These are phyloP conservation scores for Epiblema foenella DNA, from an alignment of 2,888 invertebrate genomes.

Conservation along the genomic window DNA sequence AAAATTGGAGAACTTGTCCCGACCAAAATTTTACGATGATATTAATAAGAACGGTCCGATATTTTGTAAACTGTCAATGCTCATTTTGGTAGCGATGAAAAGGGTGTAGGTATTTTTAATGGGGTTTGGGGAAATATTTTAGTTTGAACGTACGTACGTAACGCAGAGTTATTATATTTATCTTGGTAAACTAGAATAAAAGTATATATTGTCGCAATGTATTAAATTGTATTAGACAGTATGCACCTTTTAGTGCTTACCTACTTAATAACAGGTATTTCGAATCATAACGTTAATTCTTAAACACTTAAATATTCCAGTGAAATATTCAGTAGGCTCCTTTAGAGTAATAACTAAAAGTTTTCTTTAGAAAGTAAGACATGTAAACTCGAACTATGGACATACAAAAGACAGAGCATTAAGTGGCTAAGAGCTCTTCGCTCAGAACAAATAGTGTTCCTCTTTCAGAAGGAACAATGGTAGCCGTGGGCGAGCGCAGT, in stretches of 20 bases:
- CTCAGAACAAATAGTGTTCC: slow-evolving; percentile 55
- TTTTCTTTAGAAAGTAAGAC: slow-evolving; percentile 19
- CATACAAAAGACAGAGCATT: slow-evolving; percentile 39
- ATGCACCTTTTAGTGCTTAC: too few relatives aligned
- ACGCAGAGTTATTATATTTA: too few relatives aligned
- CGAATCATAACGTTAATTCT: too few relatives aligned
- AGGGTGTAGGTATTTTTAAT: slow-evolving; percentile 13
- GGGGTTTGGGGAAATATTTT: neutral
- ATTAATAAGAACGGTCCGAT: slow-evolving; percentile 30
- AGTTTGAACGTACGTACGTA: neutral
- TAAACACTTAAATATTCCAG: too few relatives aligned
- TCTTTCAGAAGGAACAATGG: slow-evolving; percentile 54
- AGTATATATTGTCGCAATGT: too few relatives aligned
- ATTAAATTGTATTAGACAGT: too few relatives aligned
- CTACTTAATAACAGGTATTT: too few relatives aligned
- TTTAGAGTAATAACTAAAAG: neutral
- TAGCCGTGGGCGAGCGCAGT: slow-evolving; percentile 48
- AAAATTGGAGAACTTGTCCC: neutral
- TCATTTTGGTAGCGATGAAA: slow-evolving; percentile 16
- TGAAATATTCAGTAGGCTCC: neutral
- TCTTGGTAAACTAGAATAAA: too few relatives aligned
- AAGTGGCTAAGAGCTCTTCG: slow-evolving; percentile 44
- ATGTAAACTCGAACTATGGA: slow-evolving; percentile 18
- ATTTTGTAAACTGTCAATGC: slow-evolving; percentile 33
- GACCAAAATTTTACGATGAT: slow-evolving; percentile 12